phyloP scores from a whole-genome alignment of 2,888 invertebrate genomes.

The Meiosimyza decipiens region DNA sequence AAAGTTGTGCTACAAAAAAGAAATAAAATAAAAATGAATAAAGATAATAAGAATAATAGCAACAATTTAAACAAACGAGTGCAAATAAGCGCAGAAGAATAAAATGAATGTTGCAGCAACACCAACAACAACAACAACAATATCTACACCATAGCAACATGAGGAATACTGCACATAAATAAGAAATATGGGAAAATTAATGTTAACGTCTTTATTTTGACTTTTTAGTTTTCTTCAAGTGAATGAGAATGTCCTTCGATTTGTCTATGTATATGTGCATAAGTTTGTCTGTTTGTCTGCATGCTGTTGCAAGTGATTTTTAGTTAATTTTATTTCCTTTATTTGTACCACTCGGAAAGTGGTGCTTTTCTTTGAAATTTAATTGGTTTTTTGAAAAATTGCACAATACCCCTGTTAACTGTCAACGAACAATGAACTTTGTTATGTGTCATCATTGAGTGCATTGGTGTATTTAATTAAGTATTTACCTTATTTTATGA shows the following conservation, averaged over 20 bases:
- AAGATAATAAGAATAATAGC: slow-evolving; percentile 8
- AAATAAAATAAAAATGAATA: slow-evolving; percentile 20
- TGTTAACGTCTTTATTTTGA: slow-evolving; percentile 8
- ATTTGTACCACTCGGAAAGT: no score
- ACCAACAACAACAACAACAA: slow-evolving; percentile 15
- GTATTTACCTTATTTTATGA: neutral
- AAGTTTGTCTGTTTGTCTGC: neutral
- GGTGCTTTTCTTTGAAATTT: neutral
- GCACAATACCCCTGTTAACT: neutral
- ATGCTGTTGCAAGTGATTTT: neutral
- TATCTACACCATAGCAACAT: neutral
- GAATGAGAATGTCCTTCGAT: neutral
- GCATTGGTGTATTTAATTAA: neutral
- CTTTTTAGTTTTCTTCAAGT: slow-evolving; percentile 2
- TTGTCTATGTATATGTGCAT: neutral
- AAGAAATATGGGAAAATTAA: slow-evolving; percentile 21
- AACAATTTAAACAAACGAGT: neutral
- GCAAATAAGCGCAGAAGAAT: slow-evolving; percentile 9
- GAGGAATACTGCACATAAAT: slow-evolving; percentile 4
- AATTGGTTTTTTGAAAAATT: slow-evolving; percentile 16
- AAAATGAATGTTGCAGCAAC: slow-evolving; percentile 11
- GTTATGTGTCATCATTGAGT: neutral
- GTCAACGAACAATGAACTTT: neutral
- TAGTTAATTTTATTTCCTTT: no score
- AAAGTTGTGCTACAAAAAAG: slow-evolving; percentile 29